Percentiles rank a stretch among this genome's conserved stretches.
phyloP scores from a whole-genome alignment of 2,113 vertebrate species.

The Hippocampus barbouri region DNA sequence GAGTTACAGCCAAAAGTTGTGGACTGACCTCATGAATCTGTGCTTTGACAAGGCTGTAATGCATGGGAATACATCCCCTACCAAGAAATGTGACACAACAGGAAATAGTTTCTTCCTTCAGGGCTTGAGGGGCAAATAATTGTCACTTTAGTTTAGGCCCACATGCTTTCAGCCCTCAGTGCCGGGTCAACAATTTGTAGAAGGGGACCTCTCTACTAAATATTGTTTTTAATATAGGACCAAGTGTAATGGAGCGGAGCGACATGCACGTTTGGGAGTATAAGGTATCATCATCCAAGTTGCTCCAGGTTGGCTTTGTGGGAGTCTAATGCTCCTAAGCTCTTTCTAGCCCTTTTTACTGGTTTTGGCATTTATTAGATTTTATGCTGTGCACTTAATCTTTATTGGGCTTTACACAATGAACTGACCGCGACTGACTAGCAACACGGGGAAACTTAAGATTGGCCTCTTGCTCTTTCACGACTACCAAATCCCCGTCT shows the following conservation, averaged over 20 bases:
- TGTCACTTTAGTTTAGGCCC: slow-evolving; percentile 78
- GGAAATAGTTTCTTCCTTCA: slow-evolving; percentile 75
- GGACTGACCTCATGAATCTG: slow-evolving; percentile 50
- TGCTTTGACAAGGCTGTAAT: slow-evolving; percentile 69
- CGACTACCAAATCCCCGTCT: slow-evolving; percentile 1
- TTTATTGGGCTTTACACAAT: slow-evolving; percentile 55
- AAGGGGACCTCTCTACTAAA: slow-evolving; percentile 62
- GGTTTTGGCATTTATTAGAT: slow-evolving; percentile 68
- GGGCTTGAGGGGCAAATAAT: slow-evolving; percentile 75
- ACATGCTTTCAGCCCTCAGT: slow-evolving; percentile 60
- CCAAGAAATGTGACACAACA: slow-evolving; percentile 80
- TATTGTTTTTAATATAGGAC: slow-evolving; percentile 43
- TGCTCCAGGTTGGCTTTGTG: slow-evolving; percentile 45
- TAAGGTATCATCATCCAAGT: slow-evolving; percentile 34
- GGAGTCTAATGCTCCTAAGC: slow-evolving; percentile 38
- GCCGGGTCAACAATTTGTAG: slow-evolving; percentile 70
- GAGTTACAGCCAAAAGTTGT: slow-evolving; percentile 63
- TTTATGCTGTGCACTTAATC: slow-evolving; percentile 53
- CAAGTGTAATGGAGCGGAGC: slow-evolving; percentile 44
- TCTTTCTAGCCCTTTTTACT: slow-evolving; percentile 48
- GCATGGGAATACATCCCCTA: slow-evolving; percentile 70
- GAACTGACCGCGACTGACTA: slow-evolving; percentile 39
- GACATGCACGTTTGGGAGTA: slow-evolving; percentile 20
- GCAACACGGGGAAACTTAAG: slow-evolving; percentile 35
- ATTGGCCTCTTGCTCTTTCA: slow-evolving; percentile 24